Percentiles rank a stretch among this genome's conserved stretches.
Evolutionary conservation across 2,888 invertebrate genomes (phyloP).

Genomic region (Coelopa pilipes): DNA sequence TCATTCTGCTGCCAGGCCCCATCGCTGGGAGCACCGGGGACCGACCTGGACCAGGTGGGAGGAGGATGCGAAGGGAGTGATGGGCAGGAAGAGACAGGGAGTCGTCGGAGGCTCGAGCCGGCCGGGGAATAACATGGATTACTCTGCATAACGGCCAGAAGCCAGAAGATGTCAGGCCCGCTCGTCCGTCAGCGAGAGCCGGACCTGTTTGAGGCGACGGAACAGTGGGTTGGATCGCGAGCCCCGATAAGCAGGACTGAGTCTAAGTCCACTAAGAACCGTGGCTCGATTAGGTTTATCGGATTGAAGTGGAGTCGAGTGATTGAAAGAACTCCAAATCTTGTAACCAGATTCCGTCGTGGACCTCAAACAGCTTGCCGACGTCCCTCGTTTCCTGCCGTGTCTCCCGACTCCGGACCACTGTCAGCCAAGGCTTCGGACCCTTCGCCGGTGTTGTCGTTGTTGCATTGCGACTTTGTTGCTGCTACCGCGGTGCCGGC

Average conservation of each 20-base stretch:
- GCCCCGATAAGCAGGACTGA: too few relatives aligned
- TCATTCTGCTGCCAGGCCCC: slow-evolving; percentile 4
- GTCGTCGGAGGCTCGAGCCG: not conserved
- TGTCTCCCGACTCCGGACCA: not conserved
- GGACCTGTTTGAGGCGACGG: not conserved
- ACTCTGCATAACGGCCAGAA: slow-evolving; percentile 53
- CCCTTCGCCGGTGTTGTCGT: not conserved
- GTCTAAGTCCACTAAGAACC: too few relatives aligned
- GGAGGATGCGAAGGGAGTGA: too few relatives aligned
- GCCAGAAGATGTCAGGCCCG: slow-evolving; percentile 56
- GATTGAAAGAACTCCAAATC: too few relatives aligned
- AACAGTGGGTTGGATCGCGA: not conserved
- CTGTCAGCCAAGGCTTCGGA: not conserved
- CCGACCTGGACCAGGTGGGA: not conserved
- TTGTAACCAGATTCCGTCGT: too few relatives aligned
- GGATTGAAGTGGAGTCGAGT: not conserved
- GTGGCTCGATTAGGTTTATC: too few relatives aligned
- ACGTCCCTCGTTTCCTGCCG: not conserved
- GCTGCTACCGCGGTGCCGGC: slow-evolving; percentile 36
- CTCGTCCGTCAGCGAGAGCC: not conserved
- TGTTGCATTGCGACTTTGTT: slow-evolving; percentile 12
- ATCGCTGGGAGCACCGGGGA: not conserved
- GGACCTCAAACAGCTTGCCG: too few relatives aligned
- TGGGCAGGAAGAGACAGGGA: not conserved
- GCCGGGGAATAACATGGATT: not conserved